Evolutionary conservation across 2,113 vertebrate genomes (phyloP).

Genomic region (Eurystomus gularis): DNA sequence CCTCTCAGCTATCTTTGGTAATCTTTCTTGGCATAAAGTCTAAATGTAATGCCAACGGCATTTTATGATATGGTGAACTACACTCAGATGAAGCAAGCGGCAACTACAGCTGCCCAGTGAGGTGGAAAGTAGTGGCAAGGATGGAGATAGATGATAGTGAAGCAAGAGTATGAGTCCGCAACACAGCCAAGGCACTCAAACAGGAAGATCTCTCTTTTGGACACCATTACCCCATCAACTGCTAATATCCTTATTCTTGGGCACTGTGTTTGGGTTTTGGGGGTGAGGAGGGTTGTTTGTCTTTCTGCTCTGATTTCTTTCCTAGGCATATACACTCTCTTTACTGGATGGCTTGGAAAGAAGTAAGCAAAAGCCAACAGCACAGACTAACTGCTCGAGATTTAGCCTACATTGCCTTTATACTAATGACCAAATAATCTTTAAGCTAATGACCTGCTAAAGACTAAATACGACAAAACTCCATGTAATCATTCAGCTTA

Average conservation of each 20-base stretch:
- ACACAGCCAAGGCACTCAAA: background rate
- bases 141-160: rapidly evolving
- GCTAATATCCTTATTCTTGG: background rate
- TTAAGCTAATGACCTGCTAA: background rate
- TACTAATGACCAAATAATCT: too few relatives aligned
- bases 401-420: background rate
- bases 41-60: background rate
- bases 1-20: background rate
- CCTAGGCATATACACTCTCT: background rate
- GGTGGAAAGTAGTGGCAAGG: background rate
- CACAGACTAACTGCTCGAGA: background rate
- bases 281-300: background rate
- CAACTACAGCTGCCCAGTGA: background rate
- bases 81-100: background rate
- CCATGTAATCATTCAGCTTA: background rate
- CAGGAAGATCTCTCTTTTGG: background rate
- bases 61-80: background rate
- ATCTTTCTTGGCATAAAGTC: background rate
- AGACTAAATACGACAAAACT: background rate
- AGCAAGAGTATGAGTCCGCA: background rate
- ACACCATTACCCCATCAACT: background rate
- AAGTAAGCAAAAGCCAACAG: background rate
- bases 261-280: background rate
- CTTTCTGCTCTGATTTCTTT: background rate
- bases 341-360: background rate